A percentile compares a stretch with the other conserved stretches of the same genome.
phyloP scores from a whole-genome alignment of 2,113 vertebrate species.

The Proteles cristata region DNA sequence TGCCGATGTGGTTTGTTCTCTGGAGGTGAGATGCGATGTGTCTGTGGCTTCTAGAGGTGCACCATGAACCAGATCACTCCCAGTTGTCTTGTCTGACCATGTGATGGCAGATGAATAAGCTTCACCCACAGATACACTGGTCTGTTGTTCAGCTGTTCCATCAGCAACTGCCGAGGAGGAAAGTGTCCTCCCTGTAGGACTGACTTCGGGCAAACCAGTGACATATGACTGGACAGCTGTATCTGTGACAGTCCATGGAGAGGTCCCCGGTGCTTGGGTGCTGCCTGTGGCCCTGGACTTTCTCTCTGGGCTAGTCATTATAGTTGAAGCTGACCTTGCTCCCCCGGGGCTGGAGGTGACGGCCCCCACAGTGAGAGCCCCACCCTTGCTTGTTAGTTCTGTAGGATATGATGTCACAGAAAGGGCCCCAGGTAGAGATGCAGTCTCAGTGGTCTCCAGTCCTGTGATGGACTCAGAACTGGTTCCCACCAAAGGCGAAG shows the following conservation, averaged over 20 bases:
- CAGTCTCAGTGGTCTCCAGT: not conserved
- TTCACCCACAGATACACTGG: not conserved
- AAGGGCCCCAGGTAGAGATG: not conserved
- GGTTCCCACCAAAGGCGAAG: not conserved
- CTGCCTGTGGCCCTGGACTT: not conserved
- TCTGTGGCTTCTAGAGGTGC: not conserved
- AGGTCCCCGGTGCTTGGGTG: not conserved
- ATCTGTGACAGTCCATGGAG: not conserved
- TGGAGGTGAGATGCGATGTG: not conserved
- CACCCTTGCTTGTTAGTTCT: not conserved
- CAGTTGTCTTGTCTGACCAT: not conserved
- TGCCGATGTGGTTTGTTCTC: not conserved
- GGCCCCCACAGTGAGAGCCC: not conserved
- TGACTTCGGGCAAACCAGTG: not conserved
- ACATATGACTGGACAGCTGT: not conserved
- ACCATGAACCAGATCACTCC: not conserved
- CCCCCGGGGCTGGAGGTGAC: not conserved
- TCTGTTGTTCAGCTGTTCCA: not conserved
- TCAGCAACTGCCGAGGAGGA: not conserved
- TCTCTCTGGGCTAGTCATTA: not conserved
- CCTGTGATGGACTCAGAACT: not conserved
- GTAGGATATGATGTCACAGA: not conserved
- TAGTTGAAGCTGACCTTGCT: not conserved
- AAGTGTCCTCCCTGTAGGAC: not conserved
- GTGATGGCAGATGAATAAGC: not conserved